A percentile compares a stretch with the other conserved stretches of the same genome.
phyloP scores from a whole-genome alignment of 2,888 invertebrate species.

The Eupithecia centaureata region DNA sequence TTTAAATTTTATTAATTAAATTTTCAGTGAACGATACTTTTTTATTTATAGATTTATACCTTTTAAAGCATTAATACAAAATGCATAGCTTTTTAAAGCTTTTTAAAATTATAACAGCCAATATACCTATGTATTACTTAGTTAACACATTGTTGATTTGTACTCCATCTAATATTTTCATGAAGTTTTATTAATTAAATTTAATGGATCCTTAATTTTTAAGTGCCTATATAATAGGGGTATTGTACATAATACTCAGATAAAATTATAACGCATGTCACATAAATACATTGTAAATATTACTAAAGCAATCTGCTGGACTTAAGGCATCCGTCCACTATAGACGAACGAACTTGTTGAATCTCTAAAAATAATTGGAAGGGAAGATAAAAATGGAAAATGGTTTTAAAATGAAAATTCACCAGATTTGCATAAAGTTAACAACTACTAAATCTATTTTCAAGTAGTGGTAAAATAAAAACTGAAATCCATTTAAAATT shows the following conservation, averaged over 20 bases:
- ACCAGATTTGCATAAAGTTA: neutral
- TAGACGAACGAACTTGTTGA: neutral
- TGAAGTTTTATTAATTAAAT: neutral
- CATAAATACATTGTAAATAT: constrained; percentile 67
- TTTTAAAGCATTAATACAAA: too few relatives aligned
- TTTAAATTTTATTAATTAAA: neutral
- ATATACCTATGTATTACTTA: neutral
- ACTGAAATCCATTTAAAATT: neutral
- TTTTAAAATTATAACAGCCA: neutral
- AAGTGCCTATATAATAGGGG: constrained; percentile 50
- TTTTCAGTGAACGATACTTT: neutral
- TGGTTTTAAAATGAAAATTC: neutral
- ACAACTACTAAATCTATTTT: neutral
- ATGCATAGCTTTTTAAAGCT: too few relatives aligned
- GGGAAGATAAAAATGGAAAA: neutral
- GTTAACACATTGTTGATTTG: neutral
- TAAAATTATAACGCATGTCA: constrained; percentile 50
- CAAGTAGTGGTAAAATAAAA: neutral
- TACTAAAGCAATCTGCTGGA: neutral
- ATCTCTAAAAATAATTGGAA: too few relatives aligned
- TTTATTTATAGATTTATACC: neutral
- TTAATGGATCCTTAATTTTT: constrained; percentile 37
- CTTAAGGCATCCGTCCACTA: neutral
- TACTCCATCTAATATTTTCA: neutral
- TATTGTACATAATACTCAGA: constrained; percentile 61